Percentiles rank a stretch among this genome's conserved stretches.
Evolutionary conservation across 2,888 invertebrate genomes (phyloP).

Genomic region (Tryphoninae sp.): DNA sequence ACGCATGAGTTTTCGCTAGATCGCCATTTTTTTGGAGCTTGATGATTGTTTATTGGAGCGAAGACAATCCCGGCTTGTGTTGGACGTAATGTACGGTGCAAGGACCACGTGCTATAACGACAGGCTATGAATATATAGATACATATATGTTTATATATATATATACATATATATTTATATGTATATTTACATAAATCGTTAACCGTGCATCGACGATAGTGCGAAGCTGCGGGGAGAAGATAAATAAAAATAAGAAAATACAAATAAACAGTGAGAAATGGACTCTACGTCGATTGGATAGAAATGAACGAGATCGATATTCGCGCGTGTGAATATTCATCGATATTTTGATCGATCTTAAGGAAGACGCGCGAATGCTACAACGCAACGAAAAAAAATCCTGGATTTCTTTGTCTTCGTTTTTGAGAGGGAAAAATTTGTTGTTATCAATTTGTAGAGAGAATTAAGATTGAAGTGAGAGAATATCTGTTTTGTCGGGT

Average conservation of each 20-base stretch:
- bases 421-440: background rate
- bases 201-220: background rate
- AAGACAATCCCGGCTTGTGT: background rate
- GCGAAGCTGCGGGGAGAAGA: background rate
- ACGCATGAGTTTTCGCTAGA: background rate
- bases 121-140: background rate
- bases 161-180: background rate
- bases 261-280: conserved; percentile 37
- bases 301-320: conserved; percentile 47
- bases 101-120: background rate
- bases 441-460: background rate
- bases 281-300: conserved; percentile 24
- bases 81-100: background rate
- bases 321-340: conserved; percentile 31
- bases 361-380: background rate
- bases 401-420: background rate
- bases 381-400: background rate
- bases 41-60: background rate
- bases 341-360: background rate
- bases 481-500: too few relatives aligned
- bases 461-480: too few relatives aligned
- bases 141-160: background rate
- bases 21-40: background rate
- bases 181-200: background rate
- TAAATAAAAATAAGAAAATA: background rate